phyloP scores from a whole-genome alignment of 1,140 invertebrate species.

The Eurosta solidaginis region DNA sequence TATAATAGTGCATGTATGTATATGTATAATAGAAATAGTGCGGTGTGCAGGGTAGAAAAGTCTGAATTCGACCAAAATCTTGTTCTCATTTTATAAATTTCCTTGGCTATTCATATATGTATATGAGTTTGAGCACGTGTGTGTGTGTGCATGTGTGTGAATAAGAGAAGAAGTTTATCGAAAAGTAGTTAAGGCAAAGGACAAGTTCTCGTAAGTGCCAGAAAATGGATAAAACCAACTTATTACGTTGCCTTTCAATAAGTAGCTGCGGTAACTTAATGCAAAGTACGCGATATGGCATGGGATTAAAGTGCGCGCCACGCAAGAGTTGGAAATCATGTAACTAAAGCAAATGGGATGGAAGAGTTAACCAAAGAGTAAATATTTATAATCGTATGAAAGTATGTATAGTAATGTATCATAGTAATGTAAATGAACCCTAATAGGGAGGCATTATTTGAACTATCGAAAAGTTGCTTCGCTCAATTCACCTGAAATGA shows the following conservation, averaged over 20 bases:
- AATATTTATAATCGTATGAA: background rate
- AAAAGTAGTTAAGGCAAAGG: background rate
- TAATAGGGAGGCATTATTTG: background rate
- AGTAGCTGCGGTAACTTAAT: conserved; percentile 28
- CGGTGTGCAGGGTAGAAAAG: background rate
- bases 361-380: background rate
- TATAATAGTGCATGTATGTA: background rate
- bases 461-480: background rate
- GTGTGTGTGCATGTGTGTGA: background rate
- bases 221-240: background rate
- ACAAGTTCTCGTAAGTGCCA: background rate
- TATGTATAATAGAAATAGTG: background rate
- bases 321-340: background rate
- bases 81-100: conserved; percentile 22
- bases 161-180: background rate
- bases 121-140: no score
- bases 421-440: background rate
- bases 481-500: background rate
- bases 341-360: conserved; percentile 26
- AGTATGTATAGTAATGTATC: background rate
- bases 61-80: conserved; percentile 17
- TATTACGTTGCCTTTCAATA: conserved; percentile 27
- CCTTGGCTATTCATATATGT: no score
- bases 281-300: background rate
- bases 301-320: background rate